Conservation (phyloP, 2,113 vertebrate genomes). For the Dicentrarchus labrax region DNA sequence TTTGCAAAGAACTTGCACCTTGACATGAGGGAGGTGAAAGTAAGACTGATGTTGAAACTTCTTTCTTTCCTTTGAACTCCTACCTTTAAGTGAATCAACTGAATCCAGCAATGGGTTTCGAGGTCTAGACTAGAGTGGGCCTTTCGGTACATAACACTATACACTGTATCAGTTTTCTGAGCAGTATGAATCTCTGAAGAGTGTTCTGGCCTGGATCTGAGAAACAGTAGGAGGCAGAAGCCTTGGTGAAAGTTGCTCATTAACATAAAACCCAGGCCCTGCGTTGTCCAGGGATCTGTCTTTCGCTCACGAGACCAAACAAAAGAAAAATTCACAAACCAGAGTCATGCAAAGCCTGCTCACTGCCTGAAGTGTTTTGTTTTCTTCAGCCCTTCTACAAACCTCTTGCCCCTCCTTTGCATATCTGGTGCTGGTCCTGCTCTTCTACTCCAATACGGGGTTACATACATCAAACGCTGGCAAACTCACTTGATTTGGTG, state of each 20-base stretch:
- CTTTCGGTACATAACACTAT: conserved; percentile 33
- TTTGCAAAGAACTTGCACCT: conserved; percentile 59
- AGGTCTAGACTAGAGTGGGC: conserved; percentile 35
- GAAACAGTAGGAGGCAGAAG: conserved; percentile 38
- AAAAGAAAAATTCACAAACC: conserved; percentile 58
- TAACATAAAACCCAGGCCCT: conserved; percentile 68
- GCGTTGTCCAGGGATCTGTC: conserved; percentile 52
- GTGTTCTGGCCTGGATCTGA: conserved; percentile 47
- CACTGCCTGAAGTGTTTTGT: conserved; percentile 30
- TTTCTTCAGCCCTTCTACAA: conserved; percentile 41
- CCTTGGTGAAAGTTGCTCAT: conserved; percentile 59
- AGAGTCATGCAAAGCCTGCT: conserved; percentile 48
- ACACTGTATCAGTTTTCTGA: conserved; percentile 37
- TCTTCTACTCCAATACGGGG: conserved; percentile 30
- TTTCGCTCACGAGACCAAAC: conserved; percentile 54
- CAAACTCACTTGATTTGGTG: conserved; percentile 65
- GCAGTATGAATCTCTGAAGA: conserved; percentile 49
- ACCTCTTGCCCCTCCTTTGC: conserved; percentile 51
- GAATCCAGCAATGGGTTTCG: conserved; percentile 32
- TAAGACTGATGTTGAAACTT: conserved; percentile 55
- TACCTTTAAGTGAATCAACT: conserved; percentile 51
- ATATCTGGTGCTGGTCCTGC: conserved; percentile 50
- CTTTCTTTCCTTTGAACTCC: conserved; percentile 73
- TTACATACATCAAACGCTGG: conserved; percentile 50
- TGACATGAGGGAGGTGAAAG: conserved; percentile 42